These are phyloP conservation scores for Eristalis tenax DNA, from an alignment of 2,888 invertebrate species.

Conservation along the genomic window DNA sequence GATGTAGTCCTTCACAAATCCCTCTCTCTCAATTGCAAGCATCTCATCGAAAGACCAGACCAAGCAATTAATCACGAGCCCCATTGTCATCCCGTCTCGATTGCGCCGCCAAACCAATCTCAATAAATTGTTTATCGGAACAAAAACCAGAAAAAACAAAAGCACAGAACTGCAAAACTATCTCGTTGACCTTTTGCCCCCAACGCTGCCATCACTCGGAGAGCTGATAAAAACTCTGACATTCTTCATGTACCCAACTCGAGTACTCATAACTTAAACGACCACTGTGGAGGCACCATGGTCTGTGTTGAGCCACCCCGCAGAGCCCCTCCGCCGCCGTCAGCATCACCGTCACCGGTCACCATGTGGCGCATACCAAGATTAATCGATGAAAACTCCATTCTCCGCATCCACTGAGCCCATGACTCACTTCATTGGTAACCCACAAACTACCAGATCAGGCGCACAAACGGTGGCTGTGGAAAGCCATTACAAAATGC, in stretches of 20 bases:
- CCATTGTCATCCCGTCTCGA: neutral
- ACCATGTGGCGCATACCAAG: slow-evolving; percentile 54
- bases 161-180: too few relatives aligned
- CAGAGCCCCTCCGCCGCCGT: neutral
- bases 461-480: slow-evolving; percentile 20
- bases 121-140: neutral
- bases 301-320: neutral
- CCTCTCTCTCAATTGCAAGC: too few relatives aligned
- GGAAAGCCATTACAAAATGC: slow-evolving; percentile 37
- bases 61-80: neutral
- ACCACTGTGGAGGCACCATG: neutral
- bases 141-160: neutral
- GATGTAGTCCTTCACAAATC: too few relatives aligned
- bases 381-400: slow-evolving; percentile 49
- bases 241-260: slow-evolving; percentile 7
- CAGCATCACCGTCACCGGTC: neutral
- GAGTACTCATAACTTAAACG: neutral
- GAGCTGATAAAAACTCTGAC: neutral
- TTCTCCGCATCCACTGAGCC: neutral
- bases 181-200: neutral
- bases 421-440: slow-evolving; percentile 63
- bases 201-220: neutral
- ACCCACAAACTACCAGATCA: slow-evolving; percentile 57
- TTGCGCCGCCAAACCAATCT: neutral
- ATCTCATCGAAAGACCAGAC: too few relatives aligned